phyloP scores from a whole-genome alignment of 2,888 invertebrate genomes.

The Eremobia ochroleuca region DNA sequence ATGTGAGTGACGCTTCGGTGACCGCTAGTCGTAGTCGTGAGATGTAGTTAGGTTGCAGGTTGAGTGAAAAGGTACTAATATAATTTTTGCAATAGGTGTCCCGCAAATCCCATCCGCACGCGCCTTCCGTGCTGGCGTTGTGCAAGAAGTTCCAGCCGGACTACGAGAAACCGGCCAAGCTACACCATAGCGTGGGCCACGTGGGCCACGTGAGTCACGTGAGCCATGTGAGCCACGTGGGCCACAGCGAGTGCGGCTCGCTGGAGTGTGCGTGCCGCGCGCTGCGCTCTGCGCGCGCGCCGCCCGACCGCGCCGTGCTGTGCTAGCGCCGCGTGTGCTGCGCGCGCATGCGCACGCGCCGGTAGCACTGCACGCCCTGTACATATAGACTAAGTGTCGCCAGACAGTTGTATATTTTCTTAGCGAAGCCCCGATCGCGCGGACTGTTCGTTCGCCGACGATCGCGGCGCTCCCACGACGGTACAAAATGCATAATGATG shows the following conservation, averaged over 20 bases:
- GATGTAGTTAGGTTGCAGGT: constrained; percentile 11
- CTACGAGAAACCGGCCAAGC: constrained; percentile 88
- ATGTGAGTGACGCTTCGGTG: constrained; percentile 56
- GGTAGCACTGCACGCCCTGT: constrained; percentile 61
- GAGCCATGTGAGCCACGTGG: constrained; percentile 28
- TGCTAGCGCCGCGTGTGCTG: constrained; percentile 70
- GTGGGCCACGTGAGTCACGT: neutral
- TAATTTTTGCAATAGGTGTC: constrained; percentile 82
- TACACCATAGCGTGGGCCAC: constrained; percentile 65
- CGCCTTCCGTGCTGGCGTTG: constrained; percentile 89
- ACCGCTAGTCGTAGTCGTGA: constrained; percentile 43
- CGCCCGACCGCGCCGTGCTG: constrained; percentile 62
- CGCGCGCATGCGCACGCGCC: constrained; percentile 25
- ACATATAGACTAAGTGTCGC: constrained; percentile 71
- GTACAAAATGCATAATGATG: constrained; percentile 88
- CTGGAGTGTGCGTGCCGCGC: constrained; percentile 65
- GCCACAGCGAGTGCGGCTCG: constrained; percentile 66
- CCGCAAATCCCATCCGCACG: constrained; percentile 91
- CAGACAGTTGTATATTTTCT: constrained; percentile 74
- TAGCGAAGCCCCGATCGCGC: constrained; percentile 83
- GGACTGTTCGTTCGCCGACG: constrained; percentile 70
- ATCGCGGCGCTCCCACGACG: constrained; percentile 79
- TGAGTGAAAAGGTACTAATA: neutral
- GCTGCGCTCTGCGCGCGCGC: constrained; percentile 59
- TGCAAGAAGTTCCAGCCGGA: constrained; percentile 91